Evolutionary conservation across 2,797 vertebrate species (phyloP), one percentile per base, ranked within the genome.

Genomic region (Phrynocephalus guinanensis): DNA sequence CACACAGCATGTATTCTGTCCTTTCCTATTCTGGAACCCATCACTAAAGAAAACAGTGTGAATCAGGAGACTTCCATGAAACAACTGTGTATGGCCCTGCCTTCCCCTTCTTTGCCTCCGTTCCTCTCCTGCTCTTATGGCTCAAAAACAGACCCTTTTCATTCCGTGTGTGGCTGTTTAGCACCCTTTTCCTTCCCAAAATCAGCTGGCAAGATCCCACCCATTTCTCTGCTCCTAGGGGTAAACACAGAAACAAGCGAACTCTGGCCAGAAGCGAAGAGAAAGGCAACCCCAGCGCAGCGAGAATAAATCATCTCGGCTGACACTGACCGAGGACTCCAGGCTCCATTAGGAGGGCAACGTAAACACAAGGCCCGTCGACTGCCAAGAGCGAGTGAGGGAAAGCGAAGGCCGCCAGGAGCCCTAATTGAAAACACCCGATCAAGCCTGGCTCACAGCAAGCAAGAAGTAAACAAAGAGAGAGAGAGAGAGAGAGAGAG

Each of bases 311-410:
- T 30, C n/a, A 48, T 48, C 1, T 82, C 82, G 2, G 4, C 68
- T 0, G 0, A 50, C 48, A 52, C 83, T 79, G 8, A 50, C 56
- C 1, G 9, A 85, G 86, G 76, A 60, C 78, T 13, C 0, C 0
- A 0, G 1, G 52, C 56, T 83, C 85, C 0, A 0, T 56, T n/a
- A 48, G 44, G 26, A 11, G 18, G 68, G 68, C 66, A 50, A 63
- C 48, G 79, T 70, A 87, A 90, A 85, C 73, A 77, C 66, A 81
- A 78, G 86, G 44, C 44, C 44, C 6, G 24, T 30, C 22, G 2
- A 28, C 67, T 73, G 89, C 79, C 83, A 85, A 85, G 73, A 82
- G 77, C 71, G 63, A 79, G 71, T 44, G 44, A 81, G 26, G 30
- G 60, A 76, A 68, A 70, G 71, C 56, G 66, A 63, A 15, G 56